phyloP scores from a whole-genome alignment of 2,888 invertebrate species.

The Amphimallon solstitiale region DNA sequence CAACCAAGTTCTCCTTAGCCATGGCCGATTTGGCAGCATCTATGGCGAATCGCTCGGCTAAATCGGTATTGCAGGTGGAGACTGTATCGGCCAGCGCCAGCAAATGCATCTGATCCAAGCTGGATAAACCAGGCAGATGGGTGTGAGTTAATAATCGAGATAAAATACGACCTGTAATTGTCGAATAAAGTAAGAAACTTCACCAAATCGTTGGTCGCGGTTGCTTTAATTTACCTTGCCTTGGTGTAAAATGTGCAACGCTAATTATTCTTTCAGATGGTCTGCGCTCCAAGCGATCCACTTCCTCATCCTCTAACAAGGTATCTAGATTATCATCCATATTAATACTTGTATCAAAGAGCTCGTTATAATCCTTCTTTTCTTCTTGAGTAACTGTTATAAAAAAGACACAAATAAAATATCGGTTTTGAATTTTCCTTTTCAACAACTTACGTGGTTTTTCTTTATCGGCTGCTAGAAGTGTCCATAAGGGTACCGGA shows the following conservation, averaged over 20 bases:
- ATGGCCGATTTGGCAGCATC: conserved; percentile 75
- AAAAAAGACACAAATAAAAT: neutral
- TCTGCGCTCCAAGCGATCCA: conserved; percentile 61
- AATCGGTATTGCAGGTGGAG: conserved; percentile 89
- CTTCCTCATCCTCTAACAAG: conserved; percentile 77
- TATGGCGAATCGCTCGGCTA: conserved; percentile 83
- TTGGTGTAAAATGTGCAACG: conserved; percentile 86
- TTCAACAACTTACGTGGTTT: conserved; percentile 64
- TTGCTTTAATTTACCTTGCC: conserved; percentile 68
- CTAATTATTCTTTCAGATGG: conserved; percentile 59
- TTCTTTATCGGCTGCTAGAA: conserved; percentile 94
- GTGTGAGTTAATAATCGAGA: conserved; percentile 94
- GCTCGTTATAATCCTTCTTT: conserved; percentile 83
- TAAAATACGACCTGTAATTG: conserved; percentile 74
- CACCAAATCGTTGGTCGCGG: neutral
- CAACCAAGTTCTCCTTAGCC: conserved; percentile 72
- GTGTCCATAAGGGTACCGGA: conserved; percentile 94
- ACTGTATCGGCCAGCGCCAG: conserved; percentile 99
- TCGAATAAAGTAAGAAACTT: conserved; percentile 33
- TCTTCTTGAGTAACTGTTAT: conserved; percentile 63
- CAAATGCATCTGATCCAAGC: conserved; percentile 99
- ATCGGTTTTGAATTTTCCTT: neutral
- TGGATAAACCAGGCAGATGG: conserved; percentile 92
- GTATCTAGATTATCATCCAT: conserved; percentile 87
- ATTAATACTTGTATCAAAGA: conserved; percentile 81